Base-by-base conservation (phyloP, 2,113 vertebrate species). In the Aythya baeri region DNA sequence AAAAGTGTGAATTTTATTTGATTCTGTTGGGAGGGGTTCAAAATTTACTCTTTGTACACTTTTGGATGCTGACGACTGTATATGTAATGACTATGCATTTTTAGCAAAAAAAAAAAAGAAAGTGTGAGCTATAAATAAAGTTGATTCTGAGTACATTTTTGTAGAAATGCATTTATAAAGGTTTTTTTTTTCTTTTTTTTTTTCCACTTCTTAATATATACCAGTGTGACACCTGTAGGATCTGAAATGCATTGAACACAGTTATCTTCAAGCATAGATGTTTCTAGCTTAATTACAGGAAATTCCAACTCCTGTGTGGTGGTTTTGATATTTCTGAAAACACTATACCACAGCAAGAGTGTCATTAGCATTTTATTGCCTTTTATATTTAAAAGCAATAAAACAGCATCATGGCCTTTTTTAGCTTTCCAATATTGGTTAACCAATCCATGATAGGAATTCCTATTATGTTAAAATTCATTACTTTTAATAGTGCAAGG, bases 21-120 rank as follows among this genome's bases (percentile, higher is more conserved):
- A 79, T 83, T 86, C 72, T 96, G 25, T 93, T 95, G 89, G 94
- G 95, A 97, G 70, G 65, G 72, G 93, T 97, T 97, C 85, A 93
- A 97, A 75, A 86, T 92, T 92, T 97, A 62, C 81, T 97, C 75
- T 94, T 91, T 96, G 65, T 77, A 96, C 75, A 68, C 83, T 97
- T 96, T 97, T 96, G 96, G 96, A 97, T 95, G 94, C 96, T 96
- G 93, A 97, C 93, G 93, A 96, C 91, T 97, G 82, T 98, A 85
- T 81, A 97, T 96, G 97, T 93, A 94, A 96, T 94, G 87, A 97
- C 97, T 98, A 97, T 98, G 97, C 97, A 97, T 97, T 98, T 97
- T 98, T 97, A 93, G 96, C 85, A 93, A 95, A 95, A 97, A 66
- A 89, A 84, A 41, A 41, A 41, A 41, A 38, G 38, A 41, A 59